A percentile compares a stretch with the other conserved stretches of the same genome.
Evolutionary conservation across 2,797 vertebrate genomes (phyloP).

Genomic region (Sitta carolinensis): DNA sequence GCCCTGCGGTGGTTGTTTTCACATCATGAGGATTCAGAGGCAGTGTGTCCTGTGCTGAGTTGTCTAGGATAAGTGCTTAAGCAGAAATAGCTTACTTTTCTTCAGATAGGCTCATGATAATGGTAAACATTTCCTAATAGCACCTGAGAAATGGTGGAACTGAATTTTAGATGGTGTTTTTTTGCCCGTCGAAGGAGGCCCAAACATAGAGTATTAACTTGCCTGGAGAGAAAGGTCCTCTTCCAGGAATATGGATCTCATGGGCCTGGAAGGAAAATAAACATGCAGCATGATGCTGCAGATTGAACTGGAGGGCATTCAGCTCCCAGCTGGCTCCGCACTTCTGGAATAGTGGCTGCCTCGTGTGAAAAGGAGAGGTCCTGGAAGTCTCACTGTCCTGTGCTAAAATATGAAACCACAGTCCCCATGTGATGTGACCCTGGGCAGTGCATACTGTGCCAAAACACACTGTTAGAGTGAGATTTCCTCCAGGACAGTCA

Average conservation of each 20-base stretch:
- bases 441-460: background rate
- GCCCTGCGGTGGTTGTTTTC: background rate
- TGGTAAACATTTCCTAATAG: background rate
- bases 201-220: background rate
- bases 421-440: background rate
- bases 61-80: background rate
- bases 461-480: conserved; percentile 24
- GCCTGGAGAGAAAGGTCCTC: background rate
- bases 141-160: background rate
- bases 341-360: background rate
- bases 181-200: background rate
- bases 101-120: background rate
- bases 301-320: background rate
- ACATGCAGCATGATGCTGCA: background rate
- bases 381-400: background rate
- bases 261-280: background rate
- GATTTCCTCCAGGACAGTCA: background rate
- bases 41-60: background rate
- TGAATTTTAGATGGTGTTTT: background rate
- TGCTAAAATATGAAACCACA: background rate
- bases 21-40: background rate
- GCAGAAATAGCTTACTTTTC: background rate
- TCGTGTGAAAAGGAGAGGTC: background rate
- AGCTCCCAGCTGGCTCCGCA: background rate
- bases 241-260: background rate